These are phyloP conservation scores for Epinephelus malabaricus DNA, from an alignment of 2,797 vertebrate species.

Conservation along the genomic window DNA sequence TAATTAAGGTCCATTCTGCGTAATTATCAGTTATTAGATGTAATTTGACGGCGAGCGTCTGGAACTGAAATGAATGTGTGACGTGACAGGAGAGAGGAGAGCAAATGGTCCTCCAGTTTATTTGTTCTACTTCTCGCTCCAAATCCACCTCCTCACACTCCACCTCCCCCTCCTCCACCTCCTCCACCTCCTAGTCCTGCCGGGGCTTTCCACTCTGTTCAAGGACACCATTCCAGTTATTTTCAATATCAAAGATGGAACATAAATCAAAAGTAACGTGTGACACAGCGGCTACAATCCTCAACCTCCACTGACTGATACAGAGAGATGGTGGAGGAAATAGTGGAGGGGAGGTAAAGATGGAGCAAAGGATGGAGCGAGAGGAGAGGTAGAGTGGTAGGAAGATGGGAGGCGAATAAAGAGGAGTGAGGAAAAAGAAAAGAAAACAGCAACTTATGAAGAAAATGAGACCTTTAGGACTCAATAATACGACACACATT, in stretches of 20 bases:
- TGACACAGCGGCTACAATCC: slow-evolving; percentile 52
- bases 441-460: background rate
- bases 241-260: slow-evolving; percentile 80
- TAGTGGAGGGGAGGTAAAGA: background rate
- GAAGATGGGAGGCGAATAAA: too few relatives aligned
- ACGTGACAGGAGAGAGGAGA: slow-evolving; percentile 18
- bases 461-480: background rate
- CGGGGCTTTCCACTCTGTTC: slow-evolving; percentile 64
- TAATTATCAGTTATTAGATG: slow-evolving; percentile 79
- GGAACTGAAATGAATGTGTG: slow-evolving; percentile 53
- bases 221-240: slow-evolving; percentile 78
- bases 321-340: slow-evolving; percentile 6
- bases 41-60: slow-evolving; percentile 75
- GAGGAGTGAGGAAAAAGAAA: too few relatives aligned
- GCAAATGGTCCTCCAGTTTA: slow-evolving; percentile 1
- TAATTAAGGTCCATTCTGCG: slow-evolving; percentile 80
- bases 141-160: background rate
- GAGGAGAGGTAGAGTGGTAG: background rate
- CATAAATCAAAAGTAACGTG: slow-evolving; percentile 81
- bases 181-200: background rate
- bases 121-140: slow-evolving; percentile 31
- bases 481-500: background rate
- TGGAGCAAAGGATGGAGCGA: too few relatives aligned
- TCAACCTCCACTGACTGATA: slow-evolving; percentile 36
- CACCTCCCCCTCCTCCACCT: background rate